Evolutionary conservation across 2,888 invertebrate species (phyloP).

Genomic region (Rhingia campestris): DNA sequence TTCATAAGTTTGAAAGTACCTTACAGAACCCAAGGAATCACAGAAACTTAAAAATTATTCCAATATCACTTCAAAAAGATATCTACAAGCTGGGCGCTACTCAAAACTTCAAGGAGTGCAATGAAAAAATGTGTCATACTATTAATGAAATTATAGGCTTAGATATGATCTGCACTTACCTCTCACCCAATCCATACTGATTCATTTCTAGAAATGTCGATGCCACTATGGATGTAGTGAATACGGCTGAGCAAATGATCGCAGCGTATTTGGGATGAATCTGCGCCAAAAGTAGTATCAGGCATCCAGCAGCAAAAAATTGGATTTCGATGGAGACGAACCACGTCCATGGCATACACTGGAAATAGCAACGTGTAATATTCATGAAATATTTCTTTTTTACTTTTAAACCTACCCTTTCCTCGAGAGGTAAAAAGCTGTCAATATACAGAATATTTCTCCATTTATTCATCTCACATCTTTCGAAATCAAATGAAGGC

Average conservation of each 20-base stretch:
- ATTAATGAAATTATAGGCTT: no score
- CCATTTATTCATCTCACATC: conserved; percentile 86
- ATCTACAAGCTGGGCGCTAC: no score
- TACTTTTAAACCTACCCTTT: conserved; percentile 84
- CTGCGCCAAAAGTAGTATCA: conserved; percentile 86
- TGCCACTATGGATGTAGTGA: conserved; percentile 83
- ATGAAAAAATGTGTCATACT: no score
- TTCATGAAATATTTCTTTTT: not conserved
- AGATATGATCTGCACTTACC: conserved; percentile 26
- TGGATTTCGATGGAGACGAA: conserved; percentile 90
- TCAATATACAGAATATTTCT: conserved; percentile 86
- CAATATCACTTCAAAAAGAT: no score
- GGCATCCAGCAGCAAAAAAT: conserved; percentile 88
- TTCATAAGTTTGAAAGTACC: no score
- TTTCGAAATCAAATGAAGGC: conserved; percentile 84
- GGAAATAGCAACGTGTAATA: conserved; percentile 56
- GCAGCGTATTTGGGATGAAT: conserved; percentile 80
- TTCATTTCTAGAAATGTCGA: conserved; percentile 82
- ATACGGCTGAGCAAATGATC: conserved; percentile 80
- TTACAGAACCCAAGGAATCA: no score
- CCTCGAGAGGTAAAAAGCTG: conserved; percentile 84
- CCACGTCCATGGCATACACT: conserved; percentile 94
- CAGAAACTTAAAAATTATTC: no score
- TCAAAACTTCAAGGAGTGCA: no score
- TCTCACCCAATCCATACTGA: conserved; percentile 19